Evolutionary conservation across 2,888 invertebrate genomes (phyloP), one percentile per base, ranked within the genome.

Genomic region (Papilio demoleus): DNA sequence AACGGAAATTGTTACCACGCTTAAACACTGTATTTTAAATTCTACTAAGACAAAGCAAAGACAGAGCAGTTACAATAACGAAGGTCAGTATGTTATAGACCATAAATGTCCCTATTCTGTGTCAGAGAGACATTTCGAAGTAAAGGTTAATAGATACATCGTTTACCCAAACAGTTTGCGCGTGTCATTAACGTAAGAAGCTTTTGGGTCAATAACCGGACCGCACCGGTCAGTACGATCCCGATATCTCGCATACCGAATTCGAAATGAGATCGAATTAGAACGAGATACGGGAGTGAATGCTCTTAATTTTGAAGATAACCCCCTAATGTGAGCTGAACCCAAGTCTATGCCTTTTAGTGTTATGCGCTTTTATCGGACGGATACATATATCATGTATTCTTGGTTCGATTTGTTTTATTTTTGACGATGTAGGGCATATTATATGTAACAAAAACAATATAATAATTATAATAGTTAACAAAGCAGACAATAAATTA

Each of bases 301-400:
- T 78, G 87, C 87, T 87, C 85, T 89, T 88, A 88, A 87, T 90
- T 87, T 82, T 72, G 65, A 74, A 80, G 89, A 89, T 92, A 92
- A 90, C 90, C 88, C 83, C 76, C 85, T 88, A 88, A 90, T 86
- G 88, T 82, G 77, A 75, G 72, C 76, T 80, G 85, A 87, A 83
- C 87, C 81, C 75, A 76, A 79, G 79, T 79, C 80, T 79, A 81
- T 81, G 81, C 82, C 75, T 82, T 82, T 80, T 72, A 76, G 77
- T 76, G 75, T 77, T 73, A 73, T 76, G 72, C 74, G 73, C 76
- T 78, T 77, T 76, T 75, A 79, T 78, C 77, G 72, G 74, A 38
- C 58, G 50, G 40, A 59, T 50, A 50, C 59, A 65, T 65, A 61
- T 45, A 42, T 65, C 61, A n/a, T 60, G 34, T 65, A 65, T 65